phyloP scores from a whole-genome alignment of 1,140 invertebrate genomes.

The Plutomurus gul region DNA sequence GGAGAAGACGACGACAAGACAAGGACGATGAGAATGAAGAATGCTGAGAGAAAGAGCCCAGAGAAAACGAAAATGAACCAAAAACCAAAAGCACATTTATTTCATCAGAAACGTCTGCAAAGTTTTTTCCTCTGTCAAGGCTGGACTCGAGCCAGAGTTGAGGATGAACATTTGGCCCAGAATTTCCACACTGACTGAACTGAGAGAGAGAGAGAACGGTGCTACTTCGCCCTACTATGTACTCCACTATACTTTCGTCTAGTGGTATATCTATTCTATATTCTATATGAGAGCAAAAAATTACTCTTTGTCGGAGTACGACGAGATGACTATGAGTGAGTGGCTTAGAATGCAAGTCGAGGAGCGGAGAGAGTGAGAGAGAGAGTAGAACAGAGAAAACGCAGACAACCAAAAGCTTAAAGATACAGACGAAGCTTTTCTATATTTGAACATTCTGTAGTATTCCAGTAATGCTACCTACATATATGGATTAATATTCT shows the following conservation, averaged over 20 bases:
- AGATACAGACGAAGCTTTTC: too few species aligned
- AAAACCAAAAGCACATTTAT: constrained; percentile 30
- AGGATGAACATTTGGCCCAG: constrained; percentile 25
- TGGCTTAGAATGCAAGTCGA: background rate
- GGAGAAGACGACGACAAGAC: constrained; percentile 10
- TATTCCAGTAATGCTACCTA: too few species aligned
- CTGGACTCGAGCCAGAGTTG: constrained; percentile 17
- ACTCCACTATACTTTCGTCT: too few species aligned
- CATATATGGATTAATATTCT: too few species aligned
- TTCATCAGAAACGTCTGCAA: constrained; percentile 28
- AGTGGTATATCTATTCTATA: too few species aligned
- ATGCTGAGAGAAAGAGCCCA: background rate
- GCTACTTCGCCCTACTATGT: too few species aligned
- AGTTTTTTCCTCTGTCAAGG: constrained; percentile 7
- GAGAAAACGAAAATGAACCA: constrained; percentile 23
- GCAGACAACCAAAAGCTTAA: background rate
- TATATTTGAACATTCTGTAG: too few species aligned
- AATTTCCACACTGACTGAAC: background rate
- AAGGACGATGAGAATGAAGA: constrained; percentile 8
- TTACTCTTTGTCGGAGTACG: background rate
- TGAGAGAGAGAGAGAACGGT: too few species aligned
- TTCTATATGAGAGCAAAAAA: background rate
- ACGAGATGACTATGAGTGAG: constrained; percentile 7
- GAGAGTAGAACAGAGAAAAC: background rate
- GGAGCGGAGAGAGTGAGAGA: background rate